Evolutionary conservation across 2,113 vertebrate species (phyloP), one percentile per base, ranked within the genome.

Genomic region (Tursiops truncatus): DNA sequence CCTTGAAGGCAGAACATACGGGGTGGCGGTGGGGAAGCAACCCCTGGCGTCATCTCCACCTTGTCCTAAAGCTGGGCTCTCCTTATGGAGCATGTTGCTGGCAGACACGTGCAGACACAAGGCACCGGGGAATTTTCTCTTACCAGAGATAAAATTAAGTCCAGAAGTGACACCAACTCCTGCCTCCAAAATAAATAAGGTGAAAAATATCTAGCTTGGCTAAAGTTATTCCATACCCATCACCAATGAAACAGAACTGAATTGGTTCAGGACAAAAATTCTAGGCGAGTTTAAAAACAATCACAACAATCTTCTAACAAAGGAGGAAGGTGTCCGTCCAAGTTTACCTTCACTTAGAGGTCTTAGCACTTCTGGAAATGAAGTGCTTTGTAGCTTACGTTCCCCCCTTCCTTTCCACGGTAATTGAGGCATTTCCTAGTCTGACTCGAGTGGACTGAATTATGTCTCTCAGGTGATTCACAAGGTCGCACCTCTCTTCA

Each of bases 381-480:
- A 95, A 90, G 77, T 76, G 60, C 38, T 96, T 93, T 88, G 28
- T 74, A 76, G 36, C 33, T 88, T 73, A 44, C 5, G 36, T 33
- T 68, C 33, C 20, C 13, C 6, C 3, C 36, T 77, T 41, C 63
- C 47, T 73, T 68, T 82, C 50, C n/a, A 73, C 21, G 9, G 44
- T 86, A 92, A 96, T 84, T 77, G 41, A 67, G 31, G 60, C 6
- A 95, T 89, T 80, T 82, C 83, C 81, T 85, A 70, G 5, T 18
- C 44, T 31, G 65, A 89, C n/a, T 84, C 68, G 0, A 70, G 83
- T 53, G 63, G 23, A 60, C 10, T 89, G 38, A 79, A 67, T 26
- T 84, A 89, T 31, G 14, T 74, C 33, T 74, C 83, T 92, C 5
- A 25, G 41, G 77, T 60, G 68, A 73, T 62, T 91, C 36, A 56